A percentile compares a stretch with the other conserved stretches of the same genome.
These are phyloP conservation scores for Lateolabrax maculatus DNA, from an alignment of 2,797 vertebrate genomes.

Conservation along the genomic window DNA sequence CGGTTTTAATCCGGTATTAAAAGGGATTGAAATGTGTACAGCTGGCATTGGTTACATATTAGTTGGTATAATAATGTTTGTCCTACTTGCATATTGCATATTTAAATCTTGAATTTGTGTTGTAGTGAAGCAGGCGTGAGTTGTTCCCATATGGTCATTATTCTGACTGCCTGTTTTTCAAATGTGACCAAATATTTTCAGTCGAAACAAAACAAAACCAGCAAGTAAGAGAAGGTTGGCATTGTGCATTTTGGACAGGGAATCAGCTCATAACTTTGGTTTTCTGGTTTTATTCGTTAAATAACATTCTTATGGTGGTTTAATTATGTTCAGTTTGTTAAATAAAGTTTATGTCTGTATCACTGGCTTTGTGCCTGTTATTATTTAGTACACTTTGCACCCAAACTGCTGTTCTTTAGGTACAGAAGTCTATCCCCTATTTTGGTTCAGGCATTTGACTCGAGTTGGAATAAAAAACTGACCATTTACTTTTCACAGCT, in stretches of 20 bases:
- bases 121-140: conserved; percentile 34
- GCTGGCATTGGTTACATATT: conserved; percentile 17
- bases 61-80: conserved; percentile 5
- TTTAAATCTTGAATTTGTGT: conserved; percentile 48
- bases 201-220: conserved; percentile 43
- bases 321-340: conserved; percentile 69
- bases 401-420: background rate
- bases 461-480: conserved; percentile 36
- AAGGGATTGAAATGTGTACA: conserved; percentile 28
- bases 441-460: conserved; percentile 10
- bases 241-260: conserved; percentile 41
- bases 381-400: background rate
- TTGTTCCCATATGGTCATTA: conserved; percentile 14
- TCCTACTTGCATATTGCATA: conserved; percentile 40
- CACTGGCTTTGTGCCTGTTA: conserved; percentile 1
- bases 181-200: conserved; percentile 69
- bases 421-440: background rate
- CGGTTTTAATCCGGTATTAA: conserved; percentile 17
- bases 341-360: conserved; percentile 72
- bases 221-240: conserved; percentile 21
- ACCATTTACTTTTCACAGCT: conserved; percentile 54
- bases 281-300: conserved; percentile 42
- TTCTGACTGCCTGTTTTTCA: conserved; percentile 34
- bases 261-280: conserved; percentile 33
- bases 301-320: conserved; percentile 49